These are phyloP conservation scores for Megaceryle torquata DNA, from an alignment of 2,113 vertebrate genomes.

Conservation along the genomic window DNA sequence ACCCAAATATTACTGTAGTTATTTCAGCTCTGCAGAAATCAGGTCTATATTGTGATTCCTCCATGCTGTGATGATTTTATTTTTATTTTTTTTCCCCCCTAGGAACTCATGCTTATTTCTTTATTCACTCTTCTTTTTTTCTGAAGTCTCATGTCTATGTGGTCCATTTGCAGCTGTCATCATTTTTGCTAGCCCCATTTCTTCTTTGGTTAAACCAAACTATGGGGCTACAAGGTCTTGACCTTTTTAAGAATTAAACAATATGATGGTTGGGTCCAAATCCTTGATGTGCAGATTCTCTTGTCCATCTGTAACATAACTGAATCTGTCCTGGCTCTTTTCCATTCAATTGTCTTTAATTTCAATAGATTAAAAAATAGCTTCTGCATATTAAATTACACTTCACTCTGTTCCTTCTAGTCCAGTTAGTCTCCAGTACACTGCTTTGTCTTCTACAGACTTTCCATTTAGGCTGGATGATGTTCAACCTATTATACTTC, in stretches of 20 bases:
- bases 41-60: neutral
- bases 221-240: neutral
- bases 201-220: neutral
- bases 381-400: neutral
- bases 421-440: neutral
- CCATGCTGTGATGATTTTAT: neutral
- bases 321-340: neutral
- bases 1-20: neutral
- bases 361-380: neutral
- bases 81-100: neutral
- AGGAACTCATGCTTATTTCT: neutral
- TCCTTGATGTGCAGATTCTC: neutral
- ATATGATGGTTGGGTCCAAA: neutral
- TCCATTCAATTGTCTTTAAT: neutral
- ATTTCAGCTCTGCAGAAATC: neutral
- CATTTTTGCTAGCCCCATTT: neutral
- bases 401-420: neutral
- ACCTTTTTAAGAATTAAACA: neutral
- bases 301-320: neutral
- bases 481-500: neutral
- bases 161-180: neutral
- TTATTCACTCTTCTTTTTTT: neutral
- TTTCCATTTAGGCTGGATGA: neutral
- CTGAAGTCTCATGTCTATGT: neutral
- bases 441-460: neutral